A percentile compares a stretch with the other conserved stretches of the same genome.
phyloP scores from a whole-genome alignment of 2,797 vertebrate genomes.

The Botia kubotai region DNA sequence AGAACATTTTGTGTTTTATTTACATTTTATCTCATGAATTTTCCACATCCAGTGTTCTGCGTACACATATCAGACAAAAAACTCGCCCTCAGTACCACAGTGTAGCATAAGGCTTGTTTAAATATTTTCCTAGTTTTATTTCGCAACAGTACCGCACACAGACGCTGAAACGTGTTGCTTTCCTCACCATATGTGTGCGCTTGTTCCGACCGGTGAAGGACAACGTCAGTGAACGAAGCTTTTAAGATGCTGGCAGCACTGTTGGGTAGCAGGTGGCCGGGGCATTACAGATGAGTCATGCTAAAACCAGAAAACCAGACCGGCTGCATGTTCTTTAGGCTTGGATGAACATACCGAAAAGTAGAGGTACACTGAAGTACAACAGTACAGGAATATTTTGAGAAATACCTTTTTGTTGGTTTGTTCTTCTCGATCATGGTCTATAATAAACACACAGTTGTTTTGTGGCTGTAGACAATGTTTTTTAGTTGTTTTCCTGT shows the following conservation, averaged over 20 bases:
- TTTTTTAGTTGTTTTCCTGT: background rate
- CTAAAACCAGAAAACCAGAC: slow-evolving; percentile 38
- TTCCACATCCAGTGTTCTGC: no score
- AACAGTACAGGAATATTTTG: background rate
- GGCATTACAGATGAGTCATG: slow-evolving; percentile 49
- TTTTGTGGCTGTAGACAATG: background rate
- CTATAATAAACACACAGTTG: background rate
- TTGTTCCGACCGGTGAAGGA: background rate
- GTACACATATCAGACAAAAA: no score
- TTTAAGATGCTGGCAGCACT: slow-evolving; percentile 20
- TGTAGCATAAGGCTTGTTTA: no score
- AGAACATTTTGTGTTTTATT: background rate
- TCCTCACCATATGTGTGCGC: background rate
- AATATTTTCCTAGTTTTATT: no score
- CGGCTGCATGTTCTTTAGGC: background rate
- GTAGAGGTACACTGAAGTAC: background rate
- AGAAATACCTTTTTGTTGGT: background rate
- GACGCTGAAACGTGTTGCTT: background rate
- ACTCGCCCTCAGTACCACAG: no score
- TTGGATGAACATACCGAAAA: slow-evolving; percentile 1
- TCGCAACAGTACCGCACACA: no score
- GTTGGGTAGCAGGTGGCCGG: slow-evolving; percentile 44
- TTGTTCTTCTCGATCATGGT: background rate
- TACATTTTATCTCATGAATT: no score
- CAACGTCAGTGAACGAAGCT: slow-evolving; percentile 20